Conservation (phyloP, 2,888 invertebrate genomes). For the Coelogynopora nodosa region DNA sequence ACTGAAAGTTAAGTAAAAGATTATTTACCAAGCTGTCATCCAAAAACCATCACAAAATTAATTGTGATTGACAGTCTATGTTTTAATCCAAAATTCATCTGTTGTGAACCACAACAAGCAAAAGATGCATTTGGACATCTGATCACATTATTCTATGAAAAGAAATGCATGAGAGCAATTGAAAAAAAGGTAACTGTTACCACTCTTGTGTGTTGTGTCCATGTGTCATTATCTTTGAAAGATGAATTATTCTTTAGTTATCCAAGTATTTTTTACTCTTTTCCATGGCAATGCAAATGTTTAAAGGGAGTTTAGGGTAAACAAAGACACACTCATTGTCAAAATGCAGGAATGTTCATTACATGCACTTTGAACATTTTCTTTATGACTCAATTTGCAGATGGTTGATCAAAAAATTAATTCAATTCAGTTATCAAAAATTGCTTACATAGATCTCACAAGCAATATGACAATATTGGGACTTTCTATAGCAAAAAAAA, state of each 20-base stretch:
- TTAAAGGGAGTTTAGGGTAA: background rate
- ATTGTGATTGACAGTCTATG: too few relatives aligned
- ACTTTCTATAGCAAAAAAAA: too few relatives aligned
- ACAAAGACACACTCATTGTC: constrained; percentile 25
- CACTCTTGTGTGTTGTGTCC: too few relatives aligned
- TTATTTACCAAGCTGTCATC: background rate
- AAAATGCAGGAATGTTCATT: constrained; percentile 6
- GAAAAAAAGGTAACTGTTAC: too few relatives aligned
- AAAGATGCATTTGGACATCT: too few relatives aligned
- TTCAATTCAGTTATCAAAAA: background rate
- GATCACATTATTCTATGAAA: too few relatives aligned
- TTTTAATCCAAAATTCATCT: too few relatives aligned
- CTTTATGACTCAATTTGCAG: background rate
- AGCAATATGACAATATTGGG: too few relatives aligned
- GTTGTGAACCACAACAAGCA: too few relatives aligned
- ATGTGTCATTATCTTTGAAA: constrained; percentile 5
- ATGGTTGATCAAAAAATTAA: constrained; percentile 6
- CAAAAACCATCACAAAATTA: background rate
- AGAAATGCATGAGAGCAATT: too few relatives aligned
- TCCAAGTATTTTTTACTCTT: background rate
- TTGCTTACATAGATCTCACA: constrained; percentile 10
- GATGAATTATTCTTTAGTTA: constrained; percentile 16
- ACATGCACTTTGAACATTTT: background rate
- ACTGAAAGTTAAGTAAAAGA: too few relatives aligned
- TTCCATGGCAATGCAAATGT: constrained; percentile 21